Evolutionary conservation across 2,113 vertebrate species (phyloP), one percentile per base, ranked within the genome.

Genomic region (Sorex fumeus): DNA sequence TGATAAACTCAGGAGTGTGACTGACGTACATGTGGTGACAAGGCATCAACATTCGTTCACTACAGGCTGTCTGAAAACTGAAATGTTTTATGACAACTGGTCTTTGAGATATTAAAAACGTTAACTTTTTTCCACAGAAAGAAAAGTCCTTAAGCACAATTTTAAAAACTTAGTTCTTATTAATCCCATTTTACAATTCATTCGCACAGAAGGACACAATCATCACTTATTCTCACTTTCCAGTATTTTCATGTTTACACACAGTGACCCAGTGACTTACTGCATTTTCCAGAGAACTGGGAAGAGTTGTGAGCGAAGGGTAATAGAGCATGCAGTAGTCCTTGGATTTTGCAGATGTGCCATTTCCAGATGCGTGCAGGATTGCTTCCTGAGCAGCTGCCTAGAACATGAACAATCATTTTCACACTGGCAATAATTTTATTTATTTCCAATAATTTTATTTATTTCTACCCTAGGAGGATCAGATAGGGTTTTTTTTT

Each of bases 321-420:
- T 98, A 99, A 97, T 99, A 98, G 7, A 98, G 96, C 27, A 99
- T 95, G 92, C 99, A 99, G 96, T 99, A 99, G 45, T 99, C 98
- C 96, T 96, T 98, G 23, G 95, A 94, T 2, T 43, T 88, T 0
- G 94, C 50, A 80, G 88, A 40, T 0, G 7, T 36, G 80, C 82
- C 97, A 32, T 36, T 94, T 91, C 97, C 96, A 81, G 97, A 98
- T 15, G 98, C 98, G 0, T 98, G 98, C 82, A 99, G 95, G 89
- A 99, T 97, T 1, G 98, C 99, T 92, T 99, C 98, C 85, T 99
- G 97, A 83, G 98, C 98, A 84, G 96, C 96, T 71, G 98, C 95
- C 99, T 99, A 94, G 77, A 95, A 96, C 1, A 96, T 2, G 62
- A 97, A 75, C 71, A 93, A 5, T 16, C 83, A 18, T 72, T 45